Conservation (phyloP, 2,888 invertebrate species). For the Erannis defoliaria region DNA sequence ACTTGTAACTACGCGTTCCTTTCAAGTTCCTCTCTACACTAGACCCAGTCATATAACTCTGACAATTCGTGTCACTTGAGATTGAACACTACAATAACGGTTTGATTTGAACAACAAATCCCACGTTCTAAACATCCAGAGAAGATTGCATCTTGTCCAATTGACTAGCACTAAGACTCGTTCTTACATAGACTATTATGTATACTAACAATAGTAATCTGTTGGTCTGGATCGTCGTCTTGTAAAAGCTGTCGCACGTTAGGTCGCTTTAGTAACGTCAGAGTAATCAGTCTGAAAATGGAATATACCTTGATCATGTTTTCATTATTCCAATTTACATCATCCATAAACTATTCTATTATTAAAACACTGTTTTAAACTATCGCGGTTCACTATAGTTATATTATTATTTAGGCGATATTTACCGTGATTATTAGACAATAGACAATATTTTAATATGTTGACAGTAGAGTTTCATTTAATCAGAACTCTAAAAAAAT, state of each 20-base stretch:
- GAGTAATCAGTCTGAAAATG: too few relatives aligned
- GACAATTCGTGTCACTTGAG: constrained; percentile 19
- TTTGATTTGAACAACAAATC: constrained; percentile 19
- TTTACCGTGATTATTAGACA: too few relatives aligned
- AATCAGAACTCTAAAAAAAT: too few relatives aligned
- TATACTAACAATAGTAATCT: constrained; percentile 22
- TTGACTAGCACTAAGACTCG: constrained; percentile 26
- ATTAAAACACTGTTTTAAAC: too few relatives aligned
- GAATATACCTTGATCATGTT: too few relatives aligned
- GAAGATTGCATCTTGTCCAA: constrained; percentile 34
- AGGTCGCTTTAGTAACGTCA: not conserved
- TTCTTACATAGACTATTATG: constrained; percentile 5
- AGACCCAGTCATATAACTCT: constrained; percentile 1
- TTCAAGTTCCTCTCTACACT: not conserved
- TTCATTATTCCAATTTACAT: too few relatives aligned
- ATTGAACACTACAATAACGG: constrained; percentile 27
- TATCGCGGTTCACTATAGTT: too few relatives aligned
- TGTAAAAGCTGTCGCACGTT: not conserved
- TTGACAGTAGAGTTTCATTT: too few relatives aligned
- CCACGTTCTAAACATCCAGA: constrained; percentile 17
- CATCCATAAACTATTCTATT: too few relatives aligned
- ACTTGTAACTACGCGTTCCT: not conserved
- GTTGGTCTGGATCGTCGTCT: constrained; percentile 17
- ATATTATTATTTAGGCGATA: too few relatives aligned
- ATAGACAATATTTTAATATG: too few relatives aligned